Evolutionary conservation across 2,113 vertebrate species (phyloP).

Genomic region (Cavia porcellus): DNA sequence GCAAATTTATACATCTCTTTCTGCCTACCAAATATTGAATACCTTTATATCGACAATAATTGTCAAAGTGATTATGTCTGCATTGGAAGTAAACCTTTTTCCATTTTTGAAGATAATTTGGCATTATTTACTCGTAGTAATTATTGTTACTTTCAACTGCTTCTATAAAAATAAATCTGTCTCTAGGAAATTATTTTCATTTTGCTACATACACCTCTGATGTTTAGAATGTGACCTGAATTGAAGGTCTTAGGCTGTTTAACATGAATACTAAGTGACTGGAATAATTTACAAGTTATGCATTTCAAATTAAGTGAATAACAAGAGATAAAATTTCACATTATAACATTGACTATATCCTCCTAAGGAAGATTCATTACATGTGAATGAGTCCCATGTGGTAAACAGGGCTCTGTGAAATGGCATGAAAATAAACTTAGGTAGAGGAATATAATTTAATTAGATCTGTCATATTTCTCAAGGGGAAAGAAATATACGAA

Average conservation of each 20-base stretch:
- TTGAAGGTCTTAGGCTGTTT: conserved; percentile 63
- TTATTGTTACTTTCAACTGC: conserved; percentile 41
- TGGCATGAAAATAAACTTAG: conserved; percentile 67
- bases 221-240: conserved; percentile 57
- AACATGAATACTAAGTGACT: conserved; percentile 78
- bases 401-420: conserved; percentile 26
- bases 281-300: conserved; percentile 79
- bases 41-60: conserved; percentile 13
- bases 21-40: not conserved
- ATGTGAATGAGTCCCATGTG: conserved; percentile 48
- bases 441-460: conserved; percentile 73
- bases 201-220: not conserved
- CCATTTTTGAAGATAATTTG: conserved; percentile 43
- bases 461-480: conserved; percentile 66
- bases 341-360: conserved; percentile 59
- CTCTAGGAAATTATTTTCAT: conserved; percentile 23
- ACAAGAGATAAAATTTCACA: conserved; percentile 71
- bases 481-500: conserved; percentile 57
- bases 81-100: conserved; percentile 24
- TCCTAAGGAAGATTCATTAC: conserved; percentile 66
- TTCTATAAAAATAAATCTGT: conserved; percentile 54
- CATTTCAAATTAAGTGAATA: conserved; percentile 79
- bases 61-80: not conserved
- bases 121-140: conserved; percentile 36
- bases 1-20: not conserved